Base-by-base conservation (phyloP, 2,888 invertebrate genomes). In the Sympetrum striolatum region DNA sequence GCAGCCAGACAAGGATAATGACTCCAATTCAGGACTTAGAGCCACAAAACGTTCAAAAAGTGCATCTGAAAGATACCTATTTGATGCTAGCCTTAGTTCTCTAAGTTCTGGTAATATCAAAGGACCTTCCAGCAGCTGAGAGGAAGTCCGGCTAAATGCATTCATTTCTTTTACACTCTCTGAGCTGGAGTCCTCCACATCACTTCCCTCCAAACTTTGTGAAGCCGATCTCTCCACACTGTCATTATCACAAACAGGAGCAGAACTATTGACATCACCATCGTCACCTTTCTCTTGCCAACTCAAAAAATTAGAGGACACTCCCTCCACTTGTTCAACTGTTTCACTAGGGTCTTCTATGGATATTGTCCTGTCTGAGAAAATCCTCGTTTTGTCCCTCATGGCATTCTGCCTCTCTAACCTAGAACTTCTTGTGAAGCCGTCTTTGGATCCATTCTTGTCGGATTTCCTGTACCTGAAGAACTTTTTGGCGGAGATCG, bases 41-140 rank as follows among this genome's bases (percentile, higher is more conserved):
- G 95, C 94, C 2, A 96, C 94, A 92, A 97, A 95, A 92, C 97
- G 95, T 92, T 96, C 95, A 90, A 97, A 95, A 18, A 96, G 94
- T n/a, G 96, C 96, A 94, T 97, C 97, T 2, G 97, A 96, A 64
- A 97, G 94, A 93, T 97, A 97, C 91, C 96, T 95, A 93, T 97
- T 96, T 73, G 95, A 95, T 35, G 95, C 95, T 91, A 97, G 93
- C 91, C 95, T 96, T 39, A 97, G 93, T 90, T 94, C 94, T 91
- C 94, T 95, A 18, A 97, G 93, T 91, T 95, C 95, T 91, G 94
- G 94, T 35, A 96, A 94, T 22, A 86, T 60, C 35, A 86, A 64
- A 31, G 86, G 86, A 12, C 86, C 86, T n/a, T 86, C 86, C 37
- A 86, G 86, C n/a, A 86, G 2, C 3, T 60, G 86, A 64, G 60